These are phyloP conservation scores for Prenolepis imparis DNA, from an alignment of 2,888 invertebrate species.

Conservation along the genomic window DNA sequence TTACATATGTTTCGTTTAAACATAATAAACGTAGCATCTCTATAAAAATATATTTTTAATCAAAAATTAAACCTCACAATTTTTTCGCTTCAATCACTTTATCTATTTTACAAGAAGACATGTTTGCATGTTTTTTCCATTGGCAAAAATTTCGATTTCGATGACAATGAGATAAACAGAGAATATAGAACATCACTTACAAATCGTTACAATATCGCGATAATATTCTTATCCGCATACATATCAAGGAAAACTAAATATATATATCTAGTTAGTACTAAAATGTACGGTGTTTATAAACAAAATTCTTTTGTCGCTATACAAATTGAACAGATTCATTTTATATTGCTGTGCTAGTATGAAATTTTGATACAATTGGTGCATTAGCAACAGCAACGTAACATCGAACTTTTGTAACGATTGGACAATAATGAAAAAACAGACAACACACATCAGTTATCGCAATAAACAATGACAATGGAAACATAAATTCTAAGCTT, in stretches of 20 bases:
- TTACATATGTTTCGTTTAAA: conserved; percentile 70
- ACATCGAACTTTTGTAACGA: conserved; percentile 21
- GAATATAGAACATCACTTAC: conserved; percentile 1
- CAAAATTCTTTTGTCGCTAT: conserved; percentile 27
- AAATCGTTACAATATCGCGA: neutral
- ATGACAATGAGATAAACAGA: conserved; percentile 33
- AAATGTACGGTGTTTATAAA: conserved; percentile 9
- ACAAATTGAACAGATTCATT: conserved; percentile 31
- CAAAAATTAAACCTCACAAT: conserved; percentile 69
- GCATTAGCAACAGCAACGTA: conserved; percentile 44
- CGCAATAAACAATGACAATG: neutral
- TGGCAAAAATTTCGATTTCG: conserved; percentile 16
- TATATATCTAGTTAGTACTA: conserved; percentile 19
- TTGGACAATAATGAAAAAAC: neutral
- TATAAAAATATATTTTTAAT: conserved; percentile 81
- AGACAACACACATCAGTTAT: conserved; percentile 28
- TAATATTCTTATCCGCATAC: conserved; percentile 14
- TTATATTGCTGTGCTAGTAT: conserved; percentile 32
- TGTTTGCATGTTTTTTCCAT: conserved; percentile 28
- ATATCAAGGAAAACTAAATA: neutral
- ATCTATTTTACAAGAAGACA: conserved; percentile 61
- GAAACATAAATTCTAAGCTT: neutral
- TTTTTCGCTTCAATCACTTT: conserved; percentile 57
- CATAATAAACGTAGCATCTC: conserved; percentile 72
- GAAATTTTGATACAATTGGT: conserved; percentile 33